A percentile compares a stretch with the other conserved stretches of the same genome.
Conservation (phyloP, 2,888 invertebrate genomes). For the Caenorhabditis sp. region DNA sequence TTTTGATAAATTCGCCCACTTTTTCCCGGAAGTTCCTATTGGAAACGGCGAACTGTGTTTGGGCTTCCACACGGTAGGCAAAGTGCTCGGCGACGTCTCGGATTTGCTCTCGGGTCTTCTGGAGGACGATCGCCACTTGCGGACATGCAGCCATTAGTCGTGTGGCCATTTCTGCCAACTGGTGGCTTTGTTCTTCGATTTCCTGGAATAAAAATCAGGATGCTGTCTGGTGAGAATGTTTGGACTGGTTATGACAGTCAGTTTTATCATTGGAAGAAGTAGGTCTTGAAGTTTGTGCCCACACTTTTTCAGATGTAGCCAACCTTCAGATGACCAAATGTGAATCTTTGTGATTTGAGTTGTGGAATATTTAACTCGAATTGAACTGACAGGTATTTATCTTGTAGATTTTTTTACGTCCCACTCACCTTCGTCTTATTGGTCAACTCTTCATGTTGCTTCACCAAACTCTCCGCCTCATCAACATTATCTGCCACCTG, state of each 20-base stretch:
- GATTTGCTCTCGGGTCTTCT: slow-evolving; percentile 89
- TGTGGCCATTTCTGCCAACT: slow-evolving; percentile 89
- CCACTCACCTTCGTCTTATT: slow-evolving; percentile 66
- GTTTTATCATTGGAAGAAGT: too few species aligned
- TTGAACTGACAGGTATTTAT: too few species aligned
- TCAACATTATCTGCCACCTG: slow-evolving; percentile 84
- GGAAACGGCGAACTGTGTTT: slow-evolving; percentile 89
- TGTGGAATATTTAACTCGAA: too few species aligned
- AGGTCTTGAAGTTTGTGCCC: too few species aligned
- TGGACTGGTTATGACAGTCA: too few species aligned
- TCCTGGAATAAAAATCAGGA: slow-evolving; percentile 85
- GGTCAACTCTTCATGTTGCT: slow-evolving; percentile 88
- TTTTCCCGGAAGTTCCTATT: slow-evolving; percentile 89
- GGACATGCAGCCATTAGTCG: slow-evolving; percentile 84
- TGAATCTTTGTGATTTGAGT: too few species aligned
- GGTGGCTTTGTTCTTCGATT: slow-evolving; percentile 90
- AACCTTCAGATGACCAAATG: too few species aligned
- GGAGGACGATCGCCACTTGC: slow-evolving; percentile 87
- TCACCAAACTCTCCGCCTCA: slow-evolving; percentile 89
- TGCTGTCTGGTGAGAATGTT: neutral
- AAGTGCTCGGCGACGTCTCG: slow-evolving; percentile 90
- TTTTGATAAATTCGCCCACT: slow-evolving; percentile 86
- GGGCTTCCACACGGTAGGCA: slow-evolving; percentile 88
- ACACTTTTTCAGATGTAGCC: too few species aligned
- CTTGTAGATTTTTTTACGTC: neutral